Percentiles rank a stretch among this genome's conserved stretches.
phyloP scores from a whole-genome alignment of 2,888 invertebrate species.

The Hirtodrosophila confusa region DNA sequence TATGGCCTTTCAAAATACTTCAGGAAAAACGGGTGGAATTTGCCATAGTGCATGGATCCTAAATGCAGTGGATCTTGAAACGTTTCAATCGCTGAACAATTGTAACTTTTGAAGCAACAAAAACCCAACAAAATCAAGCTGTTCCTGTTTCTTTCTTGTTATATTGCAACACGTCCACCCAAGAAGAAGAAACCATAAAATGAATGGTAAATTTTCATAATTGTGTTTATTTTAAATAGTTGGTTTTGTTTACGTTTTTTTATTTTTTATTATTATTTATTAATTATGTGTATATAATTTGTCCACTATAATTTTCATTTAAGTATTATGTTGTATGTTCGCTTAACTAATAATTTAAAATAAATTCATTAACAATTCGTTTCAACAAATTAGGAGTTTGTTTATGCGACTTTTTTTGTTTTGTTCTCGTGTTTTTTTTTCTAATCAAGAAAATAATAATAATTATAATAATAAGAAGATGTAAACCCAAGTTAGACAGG shows the following conservation, averaged over 20 bases:
- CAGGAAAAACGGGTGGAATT: too few relatives aligned
- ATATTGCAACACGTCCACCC: neutral
- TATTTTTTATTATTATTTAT: slow-evolving; percentile 9
- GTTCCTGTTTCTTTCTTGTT: too few relatives aligned
- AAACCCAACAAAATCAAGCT: too few relatives aligned
- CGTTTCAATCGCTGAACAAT: too few relatives aligned
- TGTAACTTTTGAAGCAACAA: too few relatives aligned
- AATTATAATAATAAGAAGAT: slow-evolving; percentile 15
- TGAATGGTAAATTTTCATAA: slow-evolving; percentile 34
- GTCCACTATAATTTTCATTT: slow-evolving; percentile 71
- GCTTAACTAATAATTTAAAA: slow-evolving; percentile 63
- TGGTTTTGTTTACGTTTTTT: slow-evolving; percentile 16
- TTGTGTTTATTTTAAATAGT: slow-evolving; percentile 53
- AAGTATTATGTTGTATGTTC: slow-evolving; percentile 46
- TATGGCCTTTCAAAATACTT: too few relatives aligned
- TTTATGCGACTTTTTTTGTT: slow-evolving; percentile 18
- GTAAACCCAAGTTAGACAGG: slow-evolving; percentile 17
- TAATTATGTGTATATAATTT: slow-evolving; percentile 66
- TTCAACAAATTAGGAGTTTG: slow-evolving; percentile 62
- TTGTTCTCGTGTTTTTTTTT: slow-evolving; percentile 4
- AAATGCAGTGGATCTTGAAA: too few relatives aligned
- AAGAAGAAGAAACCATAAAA: neutral
- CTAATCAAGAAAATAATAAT: slow-evolving; percentile 19
- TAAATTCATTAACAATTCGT: slow-evolving; percentile 76
- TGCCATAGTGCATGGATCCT: too few relatives aligned